Conservation (phyloP, 35 echinoderm and acorn worm species). For the Antedon bifida region DNA sequence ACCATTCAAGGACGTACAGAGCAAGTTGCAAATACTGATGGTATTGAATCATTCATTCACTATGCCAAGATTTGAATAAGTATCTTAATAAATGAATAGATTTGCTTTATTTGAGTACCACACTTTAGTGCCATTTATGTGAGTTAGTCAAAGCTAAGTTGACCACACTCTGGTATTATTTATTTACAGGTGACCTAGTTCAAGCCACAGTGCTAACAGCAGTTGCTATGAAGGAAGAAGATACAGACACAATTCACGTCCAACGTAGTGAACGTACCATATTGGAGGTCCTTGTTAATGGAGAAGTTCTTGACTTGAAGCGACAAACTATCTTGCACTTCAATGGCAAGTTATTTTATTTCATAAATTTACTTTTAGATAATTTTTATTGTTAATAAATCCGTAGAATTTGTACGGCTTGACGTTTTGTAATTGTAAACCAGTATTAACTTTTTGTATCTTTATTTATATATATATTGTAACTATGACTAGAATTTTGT, state of each 20-base stretch:
- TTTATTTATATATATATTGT: too few relatives aligned
- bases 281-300: constrained; percentile 46
- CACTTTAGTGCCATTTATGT: too few relatives aligned
- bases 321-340: constrained; percentile 11
- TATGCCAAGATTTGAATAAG: too few relatives aligned
- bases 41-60: constrained; percentile 9
- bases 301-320: constrained; percentile 39
- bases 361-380: too few relatives aligned
- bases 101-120: too few relatives aligned
- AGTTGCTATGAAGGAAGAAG: constrained; percentile 78
- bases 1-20: constrained; percentile 57
- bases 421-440: too few relatives aligned
- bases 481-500: too few relatives aligned
- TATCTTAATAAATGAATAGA: too few relatives aligned
- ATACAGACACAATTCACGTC: constrained; percentile 53
- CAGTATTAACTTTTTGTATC: too few relatives aligned
- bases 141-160: too few relatives aligned
- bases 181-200: constrained; percentile 14
- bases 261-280: constrained; percentile 58
- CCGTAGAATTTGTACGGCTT: too few relatives aligned
- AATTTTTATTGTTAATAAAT: too few relatives aligned
- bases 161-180: not conserved
- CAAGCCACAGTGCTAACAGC: constrained; percentile 52
- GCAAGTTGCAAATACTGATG: constrained; percentile 41
- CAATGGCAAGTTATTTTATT: not conserved